Conservation (phyloP, 2,888 invertebrate species). For the Galerucella calmariensis region DNA sequence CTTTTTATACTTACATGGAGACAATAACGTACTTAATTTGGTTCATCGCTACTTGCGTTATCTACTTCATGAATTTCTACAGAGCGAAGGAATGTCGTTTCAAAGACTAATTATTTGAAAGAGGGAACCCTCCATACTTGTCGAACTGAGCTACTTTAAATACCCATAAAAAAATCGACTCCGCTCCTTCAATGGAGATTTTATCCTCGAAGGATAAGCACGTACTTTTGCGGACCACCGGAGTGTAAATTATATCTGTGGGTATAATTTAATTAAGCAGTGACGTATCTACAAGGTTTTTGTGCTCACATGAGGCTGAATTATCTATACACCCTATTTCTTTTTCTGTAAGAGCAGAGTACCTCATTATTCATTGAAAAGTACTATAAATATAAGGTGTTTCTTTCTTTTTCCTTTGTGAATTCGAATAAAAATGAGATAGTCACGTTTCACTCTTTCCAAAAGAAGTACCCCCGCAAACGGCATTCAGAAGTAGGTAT, state of each 20-base stretch:
- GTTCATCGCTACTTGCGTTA: slow-evolving; percentile 14
- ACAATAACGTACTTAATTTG: slow-evolving; percentile 18
- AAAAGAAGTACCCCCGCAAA: too few species aligned
- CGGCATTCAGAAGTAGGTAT: too few species aligned
- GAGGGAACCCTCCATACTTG: slow-evolving; percentile 20
- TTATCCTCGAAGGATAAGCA: slow-evolving; percentile 33
- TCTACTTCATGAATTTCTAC: slow-evolving; percentile 23
- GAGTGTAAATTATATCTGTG: slow-evolving; percentile 54
- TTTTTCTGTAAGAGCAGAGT: too few species aligned
- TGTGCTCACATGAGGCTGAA: too few species aligned
- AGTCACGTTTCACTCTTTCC: too few species aligned
- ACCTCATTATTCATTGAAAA: too few species aligned
- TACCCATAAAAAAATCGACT: slow-evolving; percentile 23
- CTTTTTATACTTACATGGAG: slow-evolving; percentile 17
- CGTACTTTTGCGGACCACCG: slow-evolving; percentile 51
- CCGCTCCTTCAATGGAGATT: slow-evolving; percentile 23
- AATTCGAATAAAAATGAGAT: too few species aligned
- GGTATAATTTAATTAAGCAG: slow-evolving; percentile 37
- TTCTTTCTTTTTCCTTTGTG: too few species aligned
- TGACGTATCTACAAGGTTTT: background rate
- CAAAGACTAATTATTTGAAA: slow-evolving; percentile 25
- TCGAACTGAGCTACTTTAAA: slow-evolving; percentile 26
- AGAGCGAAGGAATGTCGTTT: slow-evolving; percentile 18
- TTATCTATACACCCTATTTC: too few species aligned
- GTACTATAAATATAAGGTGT: too few species aligned